Evolutionary conservation across 2,888 invertebrate genomes (phyloP), one percentile per base, ranked within the genome.

Genomic region (Exephanes ischioxanthus): DNA sequence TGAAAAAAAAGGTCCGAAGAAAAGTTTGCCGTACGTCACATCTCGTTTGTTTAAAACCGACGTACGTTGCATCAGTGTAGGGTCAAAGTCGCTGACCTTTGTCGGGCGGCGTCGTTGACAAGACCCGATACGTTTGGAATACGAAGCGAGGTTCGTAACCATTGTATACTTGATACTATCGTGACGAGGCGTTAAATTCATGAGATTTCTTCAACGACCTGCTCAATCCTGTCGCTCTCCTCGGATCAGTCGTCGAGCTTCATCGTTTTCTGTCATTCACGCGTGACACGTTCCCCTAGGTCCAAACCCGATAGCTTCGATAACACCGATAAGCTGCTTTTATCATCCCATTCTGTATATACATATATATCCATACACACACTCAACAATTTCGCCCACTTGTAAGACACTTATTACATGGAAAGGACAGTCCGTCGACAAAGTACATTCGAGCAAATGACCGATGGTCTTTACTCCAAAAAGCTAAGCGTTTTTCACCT

Each of bases 31-130:
- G 6, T 41, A 58, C 26, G 16, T 61, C 41, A 26, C 48, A 61
- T 51, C 55, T 26, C 45, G 6, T 45, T 88, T 88, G 87, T 89
- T 86, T 45, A 83, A 26, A 58, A 26, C 58, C 22, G 11, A 79
- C 86, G 85, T 86, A 86, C 83, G 84, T 89, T 87, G 87, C 85
- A 87, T 88, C 87, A 86, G 83, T 85, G 68, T 80, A 85, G 88
- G 89, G 89, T 91, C 89, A 90, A 82, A 89, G 89, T 86, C 87
- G 88, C 81, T 85, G 87, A 89, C 82, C 87, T 82, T 19, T 76
- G 22, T 53, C 76, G 26, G n/a, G 53, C 63, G 51, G 19, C 33
- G 63, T 66, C 80, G 14, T 63, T 41, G n/a, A 30, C 41, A 63
- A 76, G 70, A 71, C 6, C 71, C 63, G 51, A 58, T 71, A 45